A percentile compares a stretch with the other conserved stretches of the same genome.
Conservation (phyloP, 2,113 vertebrate species). For the Mola mola region DNA sequence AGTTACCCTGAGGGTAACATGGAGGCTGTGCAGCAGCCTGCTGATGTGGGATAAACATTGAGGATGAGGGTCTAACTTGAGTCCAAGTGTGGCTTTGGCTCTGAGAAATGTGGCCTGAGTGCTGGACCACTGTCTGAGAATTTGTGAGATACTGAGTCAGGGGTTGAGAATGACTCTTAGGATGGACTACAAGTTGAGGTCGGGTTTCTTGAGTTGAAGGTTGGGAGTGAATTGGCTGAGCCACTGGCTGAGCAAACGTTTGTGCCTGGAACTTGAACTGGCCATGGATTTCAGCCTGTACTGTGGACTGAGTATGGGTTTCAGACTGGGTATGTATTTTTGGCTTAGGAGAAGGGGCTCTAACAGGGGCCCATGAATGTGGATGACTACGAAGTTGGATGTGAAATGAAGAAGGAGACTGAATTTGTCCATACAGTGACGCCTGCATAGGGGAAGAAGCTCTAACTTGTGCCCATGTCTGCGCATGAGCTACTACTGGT, state of each 20-base stretch:
- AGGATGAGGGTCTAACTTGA: conserved; percentile 51
- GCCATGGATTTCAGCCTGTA: not conserved
- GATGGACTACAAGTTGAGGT: conserved; percentile 15
- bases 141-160: conserved; percentile 22
- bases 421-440: conserved; percentile 29
- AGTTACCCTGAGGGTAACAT: conserved; percentile 30
- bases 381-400: conserved; percentile 64
- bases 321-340: conserved; percentile 20
- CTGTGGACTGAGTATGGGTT: not conserved
- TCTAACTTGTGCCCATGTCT: conserved; percentile 46
- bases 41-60: conserved; percentile 35
- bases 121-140: conserved; percentile 28
- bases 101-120: conserved; percentile 35
- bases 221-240: conserved; percentile 9
- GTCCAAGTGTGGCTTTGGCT: conserved; percentile 57
- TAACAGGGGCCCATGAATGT: conserved; percentile 65
- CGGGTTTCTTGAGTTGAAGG: conserved; percentile 17
- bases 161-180: conserved; percentile 41
- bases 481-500: conserved; percentile 44
- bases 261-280: conserved; percentile 18
- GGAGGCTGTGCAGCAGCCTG: conserved; percentile 51
- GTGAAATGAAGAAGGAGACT: conserved; percentile 46
- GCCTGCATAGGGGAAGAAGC: conserved; percentile 32
- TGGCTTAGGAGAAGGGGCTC: conserved; percentile 49
- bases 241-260: conserved; percentile 17